Conservation (phyloP, 2,888 invertebrate species). For the Octonoba sinensis region DNA sequence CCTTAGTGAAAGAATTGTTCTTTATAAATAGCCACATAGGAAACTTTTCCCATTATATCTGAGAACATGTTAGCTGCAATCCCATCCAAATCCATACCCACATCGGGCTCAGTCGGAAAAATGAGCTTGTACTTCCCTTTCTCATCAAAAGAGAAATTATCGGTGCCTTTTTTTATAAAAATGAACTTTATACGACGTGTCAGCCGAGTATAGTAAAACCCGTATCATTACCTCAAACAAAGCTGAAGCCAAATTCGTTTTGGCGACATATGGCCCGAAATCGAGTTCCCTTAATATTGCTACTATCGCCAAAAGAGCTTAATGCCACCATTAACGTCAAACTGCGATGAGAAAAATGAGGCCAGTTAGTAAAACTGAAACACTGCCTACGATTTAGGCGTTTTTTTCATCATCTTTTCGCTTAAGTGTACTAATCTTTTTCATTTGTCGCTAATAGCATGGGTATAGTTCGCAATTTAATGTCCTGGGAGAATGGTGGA, state of each 20-base stretch:
- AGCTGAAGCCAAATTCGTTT: constrained; percentile 43
- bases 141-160: constrained; percentile 48
- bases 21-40: too few relatives aligned
- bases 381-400: constrained; percentile 32
- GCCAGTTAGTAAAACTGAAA: constrained; percentile 47
- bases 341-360: constrained; percentile 52
- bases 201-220: constrained; percentile 9
- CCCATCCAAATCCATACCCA: neutral
- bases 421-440: constrained; percentile 47
- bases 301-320: constrained; percentile 41
- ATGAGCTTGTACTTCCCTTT: neutral
- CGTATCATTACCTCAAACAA: constrained; percentile 53
- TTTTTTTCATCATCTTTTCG: constrained; percentile 12
- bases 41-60: too few relatives aligned
- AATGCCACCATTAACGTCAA: constrained; percentile 55
- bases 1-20: too few relatives aligned
- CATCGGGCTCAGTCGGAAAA: neutral
- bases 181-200: constrained; percentile 27
- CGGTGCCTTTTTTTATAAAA: constrained; percentile 26
- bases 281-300: constrained; percentile 52
- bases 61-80: too few relatives aligned
- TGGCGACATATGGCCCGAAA: constrained; percentile 57
- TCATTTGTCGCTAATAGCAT: constrained; percentile 52
- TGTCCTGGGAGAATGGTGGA: constrained; percentile 19
- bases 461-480: constrained; percentile 53